Conservation (phyloP, 1,140 invertebrate genomes). For the Notospermus geniculatus region DNA sequence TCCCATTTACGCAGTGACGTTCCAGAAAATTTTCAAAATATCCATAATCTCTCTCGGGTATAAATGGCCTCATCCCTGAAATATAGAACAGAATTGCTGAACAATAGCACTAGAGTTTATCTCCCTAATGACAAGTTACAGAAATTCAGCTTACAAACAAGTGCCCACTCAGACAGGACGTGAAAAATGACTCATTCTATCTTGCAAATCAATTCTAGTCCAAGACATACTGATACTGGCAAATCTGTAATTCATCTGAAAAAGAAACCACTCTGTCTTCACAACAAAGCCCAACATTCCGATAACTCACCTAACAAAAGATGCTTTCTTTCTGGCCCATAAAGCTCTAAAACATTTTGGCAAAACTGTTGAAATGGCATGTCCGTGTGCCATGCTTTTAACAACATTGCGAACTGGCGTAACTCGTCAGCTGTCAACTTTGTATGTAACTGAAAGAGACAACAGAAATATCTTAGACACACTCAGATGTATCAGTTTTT, state of each 20-base stretch:
- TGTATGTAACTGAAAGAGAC: constrained; percentile 48
- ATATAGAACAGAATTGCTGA: background rate
- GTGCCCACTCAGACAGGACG: too few relatives aligned
- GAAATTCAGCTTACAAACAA: too few relatives aligned
- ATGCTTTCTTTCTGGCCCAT: constrained; percentile 51
- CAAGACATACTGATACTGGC: constrained; percentile 1
- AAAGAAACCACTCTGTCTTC: too few relatives aligned
- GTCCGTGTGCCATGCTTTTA: constrained; percentile 43
- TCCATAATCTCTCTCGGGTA: constrained; percentile 17
- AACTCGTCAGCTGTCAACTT: constrained; percentile 49
- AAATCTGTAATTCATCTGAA: background rate
- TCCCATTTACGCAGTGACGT: constrained; percentile 9
- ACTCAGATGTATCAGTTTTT: too few relatives aligned
- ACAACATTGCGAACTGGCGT: constrained; percentile 44
- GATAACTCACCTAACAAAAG: constrained; percentile 46
- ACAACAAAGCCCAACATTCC: too few relatives aligned
- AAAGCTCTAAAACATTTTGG: constrained; percentile 49
- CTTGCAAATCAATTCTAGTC: background rate
- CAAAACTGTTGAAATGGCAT: constrained; percentile 52
- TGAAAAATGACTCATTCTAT: background rate
- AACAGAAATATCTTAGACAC: background rate
- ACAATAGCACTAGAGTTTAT: too few relatives aligned
- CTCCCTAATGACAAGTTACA: too few relatives aligned
- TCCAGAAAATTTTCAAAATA: constrained; percentile 20
- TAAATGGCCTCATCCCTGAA: constrained; percentile 22